These are phyloP conservation scores for Rhinichthys klamathensis DNA, from an alignment of 2,113 vertebrate species.

Conservation along the genomic window DNA sequence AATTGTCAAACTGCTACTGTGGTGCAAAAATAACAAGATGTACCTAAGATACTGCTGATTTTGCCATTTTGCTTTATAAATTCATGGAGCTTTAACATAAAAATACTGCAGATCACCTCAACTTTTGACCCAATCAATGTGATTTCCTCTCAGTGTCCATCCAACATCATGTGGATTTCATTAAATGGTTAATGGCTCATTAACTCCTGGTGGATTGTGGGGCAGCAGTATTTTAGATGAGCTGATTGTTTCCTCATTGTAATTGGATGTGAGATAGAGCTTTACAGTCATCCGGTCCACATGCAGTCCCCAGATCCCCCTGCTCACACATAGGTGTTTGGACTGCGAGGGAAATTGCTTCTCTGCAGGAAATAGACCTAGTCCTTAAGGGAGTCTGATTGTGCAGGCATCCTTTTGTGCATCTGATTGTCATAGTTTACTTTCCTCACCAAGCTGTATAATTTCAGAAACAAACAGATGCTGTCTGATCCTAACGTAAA, in stretches of 20 bases:
- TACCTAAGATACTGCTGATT: slow-evolving; percentile 25
- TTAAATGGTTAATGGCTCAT: slow-evolving; percentile 58
- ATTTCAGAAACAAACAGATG: slow-evolving; percentile 21
- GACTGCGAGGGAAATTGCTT: slow-evolving; percentile 19
- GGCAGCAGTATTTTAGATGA: slow-evolving; percentile 36
- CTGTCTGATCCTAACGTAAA: background rate
- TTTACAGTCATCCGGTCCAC: slow-evolving; percentile 33
- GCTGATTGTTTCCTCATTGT: slow-evolving; percentile 52
- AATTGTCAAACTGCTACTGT: background rate
- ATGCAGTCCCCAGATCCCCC: slow-evolving; percentile 31
- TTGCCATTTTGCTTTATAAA: slow-evolving; percentile 31
- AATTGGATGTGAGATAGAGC: slow-evolving; percentile 49
- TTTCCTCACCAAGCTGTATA: background rate
- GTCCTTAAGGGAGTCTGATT: slow-evolving; percentile 14
- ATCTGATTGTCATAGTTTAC: slow-evolving; percentile 9
- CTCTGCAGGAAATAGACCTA: slow-evolving; percentile 25
- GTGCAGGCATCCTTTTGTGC: slow-evolving; percentile 11
- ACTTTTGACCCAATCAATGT: slow-evolving; percentile 38
- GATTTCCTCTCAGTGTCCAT: slow-evolving; percentile 25
- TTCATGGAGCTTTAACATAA: slow-evolving; percentile 33
- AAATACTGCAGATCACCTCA: background rate
- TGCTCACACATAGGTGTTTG: slow-evolving; percentile 10
- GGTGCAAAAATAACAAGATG: background rate
- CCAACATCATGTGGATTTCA: slow-evolving; percentile 38
- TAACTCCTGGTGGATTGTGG: slow-evolving; percentile 50